Evolutionary conservation across 37 sponge, comb jelly and placozoan genomes (phyloP).

Genomic region (Lycopodina hypogea): DNA sequence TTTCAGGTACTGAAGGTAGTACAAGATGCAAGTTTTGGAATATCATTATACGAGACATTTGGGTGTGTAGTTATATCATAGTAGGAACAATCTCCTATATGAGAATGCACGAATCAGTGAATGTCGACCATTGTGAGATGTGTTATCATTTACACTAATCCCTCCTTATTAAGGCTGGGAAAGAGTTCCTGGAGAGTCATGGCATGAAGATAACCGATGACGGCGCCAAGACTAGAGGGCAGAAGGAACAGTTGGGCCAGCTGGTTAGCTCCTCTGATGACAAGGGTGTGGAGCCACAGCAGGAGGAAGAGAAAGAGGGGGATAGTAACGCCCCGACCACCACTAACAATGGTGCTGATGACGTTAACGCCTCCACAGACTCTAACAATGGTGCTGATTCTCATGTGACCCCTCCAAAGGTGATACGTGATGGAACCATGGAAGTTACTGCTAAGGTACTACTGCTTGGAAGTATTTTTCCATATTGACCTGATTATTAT

Average conservation of each 20-base stretch:
- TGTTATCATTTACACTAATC: no score
- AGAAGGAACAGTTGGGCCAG: constrained; percentile 65
- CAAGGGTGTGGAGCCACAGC: neutral
- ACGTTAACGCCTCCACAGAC: neutral
- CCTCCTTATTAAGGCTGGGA: constrained; percentile 48
- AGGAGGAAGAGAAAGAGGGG: neutral
- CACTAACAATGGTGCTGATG: no score
- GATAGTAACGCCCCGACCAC: neutral
- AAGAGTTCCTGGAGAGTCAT: constrained; percentile 44
- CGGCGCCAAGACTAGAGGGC: constrained; percentile 68
- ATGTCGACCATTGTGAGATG: no score
- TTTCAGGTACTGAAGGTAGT: no score
- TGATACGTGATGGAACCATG: constrained; percentile 62
- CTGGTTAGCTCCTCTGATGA: constrained; percentile 5
- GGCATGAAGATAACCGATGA: constrained; percentile 60
- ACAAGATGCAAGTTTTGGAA: no score
- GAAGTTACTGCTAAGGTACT: constrained; percentile 73
- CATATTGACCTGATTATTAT: no score
- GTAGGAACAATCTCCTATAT: neutral
- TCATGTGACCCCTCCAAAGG: no score
- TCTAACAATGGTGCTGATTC: no score
- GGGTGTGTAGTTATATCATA: no score
- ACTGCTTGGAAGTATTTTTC: no score
- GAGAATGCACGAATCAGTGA: no score
- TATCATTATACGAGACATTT: no score